Evolutionary conservation across 2,113 vertebrate genomes (phyloP), one percentile per base, ranked within the genome.

Genomic region (Malurus alboscapulatus): DNA sequence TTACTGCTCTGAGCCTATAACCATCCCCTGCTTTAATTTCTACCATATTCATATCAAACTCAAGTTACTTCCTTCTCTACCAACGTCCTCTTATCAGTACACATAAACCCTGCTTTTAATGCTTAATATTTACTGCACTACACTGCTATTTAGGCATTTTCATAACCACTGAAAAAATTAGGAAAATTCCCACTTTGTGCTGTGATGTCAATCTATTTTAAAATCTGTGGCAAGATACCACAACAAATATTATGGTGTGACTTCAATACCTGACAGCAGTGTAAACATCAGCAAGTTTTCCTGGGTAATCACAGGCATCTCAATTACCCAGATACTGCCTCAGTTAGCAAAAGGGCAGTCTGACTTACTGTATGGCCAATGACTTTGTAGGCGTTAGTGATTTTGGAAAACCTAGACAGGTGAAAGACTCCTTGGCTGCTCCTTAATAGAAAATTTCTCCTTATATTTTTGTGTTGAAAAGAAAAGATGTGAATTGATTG

Each of bases 211-310:
- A 92, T 87, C 82, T 76, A 61, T 55, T 93, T 65, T 61, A 95
- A 92, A 95, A 94, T 44, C 25, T 76, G 86, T 12, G 88, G 25
- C 54, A 90, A 90, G 55, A 81, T 42, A 68, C 40, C 48, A 81
- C 48, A 75, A 65, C 68, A 88, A 88, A 91, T 95, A 93, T 63
- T 45, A 81, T 9, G 40, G n/a, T 77, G 36, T 68, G 80, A 90
- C 80, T 93, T 88, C 72, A 86, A 76, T 65, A 88, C 48, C 54
- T 92, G 91, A 72, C 94, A 96, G 83, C 69, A 96, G 65, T 75
- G 84, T 87, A 90, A 93, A 93, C 90, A 95, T 96, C 95, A 96
- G 95, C 88, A 88, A 75, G 61, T 96, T 92, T 94, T 95, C 73
- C 76, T 16, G n/a, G 65, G 40, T 84, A 84, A 74, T 94, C 88